Percentiles rank a stretch among this genome's conserved stretches.
phyloP scores from a whole-genome alignment of 2,797 vertebrate genomes.

The Chaunax sp. region DNA sequence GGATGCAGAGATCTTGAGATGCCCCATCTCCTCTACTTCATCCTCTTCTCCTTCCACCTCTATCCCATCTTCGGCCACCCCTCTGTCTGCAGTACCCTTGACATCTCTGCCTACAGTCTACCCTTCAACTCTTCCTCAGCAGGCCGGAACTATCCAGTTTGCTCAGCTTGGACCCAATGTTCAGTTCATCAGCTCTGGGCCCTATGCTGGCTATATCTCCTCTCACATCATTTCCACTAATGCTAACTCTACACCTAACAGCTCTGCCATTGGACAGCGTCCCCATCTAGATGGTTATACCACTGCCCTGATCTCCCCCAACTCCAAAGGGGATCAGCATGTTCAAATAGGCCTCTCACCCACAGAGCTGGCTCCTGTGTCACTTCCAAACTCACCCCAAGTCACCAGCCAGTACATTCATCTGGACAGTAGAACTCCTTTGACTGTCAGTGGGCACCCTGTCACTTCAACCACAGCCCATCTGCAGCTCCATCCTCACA shows the following conservation, averaged over 20 bases:
- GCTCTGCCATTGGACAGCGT: conserved; percentile 82
- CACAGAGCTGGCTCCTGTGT: conserved; percentile 80
- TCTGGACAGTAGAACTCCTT: conserved; percentile 91
- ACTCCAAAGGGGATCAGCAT: conserved; percentile 89
- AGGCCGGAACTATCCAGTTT: conserved; percentile 90
- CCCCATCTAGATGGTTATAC: conserved; percentile 92
- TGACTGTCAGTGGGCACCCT: conserved; percentile 81
- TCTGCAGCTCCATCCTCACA: conserved; percentile 93
- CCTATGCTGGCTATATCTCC: conserved; percentile 95
- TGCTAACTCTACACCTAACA: conserved; percentile 84
- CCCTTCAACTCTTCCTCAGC: conserved; percentile 88
- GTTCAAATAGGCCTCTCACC: conserved; percentile 83
- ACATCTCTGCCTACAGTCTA: conserved; percentile 91
- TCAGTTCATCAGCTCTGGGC: conserved; percentile 95
- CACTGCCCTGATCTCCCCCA: conserved; percentile 90
- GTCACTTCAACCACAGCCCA: conserved; percentile 84
- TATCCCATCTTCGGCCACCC: conserved; percentile 82
- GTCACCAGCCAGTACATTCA: conserved; percentile 92
- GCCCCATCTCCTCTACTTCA: conserved; percentile 64
- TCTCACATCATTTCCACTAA: conserved; percentile 94
- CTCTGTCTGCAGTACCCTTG: conserved; percentile 79
- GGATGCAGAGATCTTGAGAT: conserved; percentile 78
- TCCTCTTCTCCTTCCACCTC: conserved; percentile 82
- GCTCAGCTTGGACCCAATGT: conserved; percentile 93
- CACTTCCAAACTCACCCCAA: conserved; percentile 82